A percentile compares a stretch with the other conserved stretches of the same genome.
These are phyloP conservation scores for Bimastos eiseni DNA, from an alignment of 2,888 invertebrate species.

Conservation along the genomic window DNA sequence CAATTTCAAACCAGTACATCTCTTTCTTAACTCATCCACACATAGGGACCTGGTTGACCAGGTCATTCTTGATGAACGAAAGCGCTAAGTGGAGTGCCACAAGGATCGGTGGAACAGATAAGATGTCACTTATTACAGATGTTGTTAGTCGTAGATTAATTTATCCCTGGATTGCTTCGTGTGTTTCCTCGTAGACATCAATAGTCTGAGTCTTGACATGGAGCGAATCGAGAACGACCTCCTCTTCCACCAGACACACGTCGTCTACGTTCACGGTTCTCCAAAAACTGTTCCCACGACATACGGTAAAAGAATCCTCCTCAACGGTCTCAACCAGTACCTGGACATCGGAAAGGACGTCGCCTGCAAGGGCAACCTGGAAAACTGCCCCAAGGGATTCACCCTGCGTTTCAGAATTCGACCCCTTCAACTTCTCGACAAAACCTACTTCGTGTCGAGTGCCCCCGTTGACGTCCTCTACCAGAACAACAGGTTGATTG, in stretches of 20 bases:
- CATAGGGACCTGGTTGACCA: too few species aligned
- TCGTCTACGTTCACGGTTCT: slow-evolving; percentile 36
- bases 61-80: too few species aligned
- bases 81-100: too few species aligned
- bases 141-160: not conserved
- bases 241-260: slow-evolving; percentile 37
- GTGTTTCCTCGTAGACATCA: slow-evolving; percentile 44
- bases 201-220: slow-evolving; percentile 42
- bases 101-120: too few species aligned
- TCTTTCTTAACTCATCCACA: too few species aligned
- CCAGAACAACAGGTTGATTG: slow-evolving; percentile 52
- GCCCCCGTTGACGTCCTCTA: slow-evolving; percentile 55
- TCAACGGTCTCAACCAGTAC: slow-evolving; percentile 55
- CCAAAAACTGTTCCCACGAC: slow-evolving; percentile 37
- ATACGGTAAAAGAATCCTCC: slow-evolving; percentile 43
- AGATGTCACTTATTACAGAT: too few species aligned
- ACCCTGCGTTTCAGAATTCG: slow-evolving; percentile 52
- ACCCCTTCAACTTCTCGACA: slow-evolving; percentile 50
- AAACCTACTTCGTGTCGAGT: slow-evolving; percentile 56
- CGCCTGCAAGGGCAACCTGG: slow-evolving; percentile 56
- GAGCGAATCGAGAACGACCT: slow-evolving; percentile 41
- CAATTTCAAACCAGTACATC: too few species aligned
- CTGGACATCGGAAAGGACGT: slow-evolving; percentile 54
- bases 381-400: slow-evolving; percentile 56
- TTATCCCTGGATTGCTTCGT: not conserved